Percentiles rank a stretch among this genome's conserved stretches.
Evolutionary conservation across 2,797 vertebrate species (phyloP).

Genomic region (Pangasius sanitwongsei): DNA sequence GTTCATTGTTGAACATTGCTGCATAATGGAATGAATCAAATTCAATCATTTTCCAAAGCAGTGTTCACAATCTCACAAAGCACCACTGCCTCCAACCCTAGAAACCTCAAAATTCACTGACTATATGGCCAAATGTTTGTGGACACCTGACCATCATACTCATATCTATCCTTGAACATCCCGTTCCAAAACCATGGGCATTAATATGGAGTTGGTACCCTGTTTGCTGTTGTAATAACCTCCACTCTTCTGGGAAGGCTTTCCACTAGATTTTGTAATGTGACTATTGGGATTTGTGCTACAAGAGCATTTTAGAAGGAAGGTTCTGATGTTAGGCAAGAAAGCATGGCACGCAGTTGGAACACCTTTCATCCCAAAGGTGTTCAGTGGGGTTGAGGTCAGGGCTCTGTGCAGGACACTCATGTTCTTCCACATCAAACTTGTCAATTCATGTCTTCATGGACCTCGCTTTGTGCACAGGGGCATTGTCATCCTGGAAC

Average conservation of each 20-base stretch:
- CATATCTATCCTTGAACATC: neutral
- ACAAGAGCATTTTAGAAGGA: neutral
- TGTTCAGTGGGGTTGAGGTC: neutral
- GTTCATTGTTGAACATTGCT: conserved; percentile 34
- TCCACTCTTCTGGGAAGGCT: neutral
- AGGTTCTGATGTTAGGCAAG: neutral
- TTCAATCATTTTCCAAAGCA: neutral
- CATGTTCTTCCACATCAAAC: neutral
- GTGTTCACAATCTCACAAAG: neutral
- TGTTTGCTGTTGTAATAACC: neutral
- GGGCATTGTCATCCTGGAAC: neutral
- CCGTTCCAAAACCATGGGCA: too few relatives aligned
- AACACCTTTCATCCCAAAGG: too few relatives aligned
- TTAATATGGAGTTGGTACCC: neutral
- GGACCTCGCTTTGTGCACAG: neutral
- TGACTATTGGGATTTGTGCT: neutral
- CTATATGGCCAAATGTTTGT: neutral
- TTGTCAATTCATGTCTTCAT: neutral
- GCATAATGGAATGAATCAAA: conserved; percentile 14
- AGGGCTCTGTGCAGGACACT: neutral
- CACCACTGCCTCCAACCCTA: neutral
- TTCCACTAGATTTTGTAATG: neutral
- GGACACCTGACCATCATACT: neutral
- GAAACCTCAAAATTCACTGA: neutral
- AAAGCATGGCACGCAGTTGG: neutral